A percentile compares a stretch with the other conserved stretches of the same genome.
phyloP scores from a whole-genome alignment of 2,113 vertebrate genomes.

The Tachycineta bicolor region DNA sequence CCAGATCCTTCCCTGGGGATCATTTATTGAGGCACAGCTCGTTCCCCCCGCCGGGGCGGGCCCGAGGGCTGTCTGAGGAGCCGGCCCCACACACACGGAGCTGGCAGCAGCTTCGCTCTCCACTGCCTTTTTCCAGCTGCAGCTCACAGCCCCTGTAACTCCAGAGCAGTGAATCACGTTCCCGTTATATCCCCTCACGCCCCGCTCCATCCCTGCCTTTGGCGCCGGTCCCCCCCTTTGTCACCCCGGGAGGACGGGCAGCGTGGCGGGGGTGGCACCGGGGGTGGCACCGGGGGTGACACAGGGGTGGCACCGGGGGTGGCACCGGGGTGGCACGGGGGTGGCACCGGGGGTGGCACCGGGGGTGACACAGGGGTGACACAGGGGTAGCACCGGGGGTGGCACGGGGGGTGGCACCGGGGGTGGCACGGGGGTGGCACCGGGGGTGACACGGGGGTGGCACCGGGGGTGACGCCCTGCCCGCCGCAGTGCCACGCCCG shows the following conservation, averaged over 20 bases:
- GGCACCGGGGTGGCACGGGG: not conserved
- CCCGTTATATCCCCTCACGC: not conserved
- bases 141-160: not conserved
- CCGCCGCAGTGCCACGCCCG: accelerated
- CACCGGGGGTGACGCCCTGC: not conserved
- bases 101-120: not conserved
- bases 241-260: not conserved
- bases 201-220: not conserved
- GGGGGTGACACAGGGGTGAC: not conserved
- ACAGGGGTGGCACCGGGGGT: not conserved
- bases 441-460: no score
- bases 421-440: no score
- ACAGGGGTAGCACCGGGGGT: not conserved
- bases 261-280: no score
- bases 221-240: not conserved
- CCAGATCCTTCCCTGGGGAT: not conserved
- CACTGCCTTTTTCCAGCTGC: not conserved
- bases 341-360: no score
- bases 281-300: no score
- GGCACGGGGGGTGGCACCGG: no score
- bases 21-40: not conserved
- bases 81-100: not conserved
- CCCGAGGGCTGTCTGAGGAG: not conserved
- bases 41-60: accelerated
- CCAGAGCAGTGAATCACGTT: not conserved